Percentiles rank a stretch among this genome's conserved stretches.
Conservation (phyloP, 2,888 invertebrate genomes). For the Rhagonycha lutea region DNA sequence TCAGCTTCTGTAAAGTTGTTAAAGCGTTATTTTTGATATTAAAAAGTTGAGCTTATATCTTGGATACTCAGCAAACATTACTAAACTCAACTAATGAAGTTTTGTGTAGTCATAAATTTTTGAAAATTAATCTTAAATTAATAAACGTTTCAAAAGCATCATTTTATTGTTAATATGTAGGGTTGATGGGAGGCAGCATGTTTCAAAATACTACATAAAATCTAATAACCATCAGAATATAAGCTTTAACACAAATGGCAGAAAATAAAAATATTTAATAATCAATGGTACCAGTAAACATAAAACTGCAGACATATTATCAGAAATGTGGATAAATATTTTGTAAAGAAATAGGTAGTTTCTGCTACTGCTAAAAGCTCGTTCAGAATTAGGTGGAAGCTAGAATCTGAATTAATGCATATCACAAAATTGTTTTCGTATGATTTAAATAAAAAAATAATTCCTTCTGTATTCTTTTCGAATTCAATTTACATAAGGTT, state of each 20-base stretch:
- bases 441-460: neutral
- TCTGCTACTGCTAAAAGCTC: neutral
- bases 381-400: neutral
- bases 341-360: neutral
- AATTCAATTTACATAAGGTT: neutral
- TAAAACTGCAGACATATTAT: neutral
- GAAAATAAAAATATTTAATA: neutral
- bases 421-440: neutral
- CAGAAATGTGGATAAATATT: neutral
- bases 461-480: neutral
- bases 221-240: neutral
- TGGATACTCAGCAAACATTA: neutral
- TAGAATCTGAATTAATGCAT: too few species aligned
- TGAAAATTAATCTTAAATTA: neutral
- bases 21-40: neutral
- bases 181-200: neutral
- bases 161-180: neutral
- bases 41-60: neutral
- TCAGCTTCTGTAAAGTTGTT: neutral
- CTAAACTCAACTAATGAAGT: neutral
- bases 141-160: neutral
- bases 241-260: neutral
- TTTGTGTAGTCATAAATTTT: neutral
- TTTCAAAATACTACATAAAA: neutral
- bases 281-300: neutral